Evolutionary conservation across 1,140 invertebrate genomes (phyloP), one percentile per base, ranked within the genome.

Genomic region (Phymastichus coffea): DNA sequence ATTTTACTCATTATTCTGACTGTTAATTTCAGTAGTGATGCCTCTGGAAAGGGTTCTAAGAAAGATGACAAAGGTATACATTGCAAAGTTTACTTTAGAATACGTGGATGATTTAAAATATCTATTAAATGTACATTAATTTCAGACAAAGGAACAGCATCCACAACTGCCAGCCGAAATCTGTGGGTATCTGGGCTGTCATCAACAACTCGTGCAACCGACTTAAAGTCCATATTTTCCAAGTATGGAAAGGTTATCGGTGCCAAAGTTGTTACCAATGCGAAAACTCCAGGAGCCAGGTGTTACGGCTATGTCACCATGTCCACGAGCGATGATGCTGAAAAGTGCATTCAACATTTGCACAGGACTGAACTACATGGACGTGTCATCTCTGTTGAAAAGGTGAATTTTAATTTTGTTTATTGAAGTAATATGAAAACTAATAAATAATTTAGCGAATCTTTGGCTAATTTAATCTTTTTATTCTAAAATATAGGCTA

Each of bases 271-370:
- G 95, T 98, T 0, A 96, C 94, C 1, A 97, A 95, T 80, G 92
- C 94, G 1, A 84, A 88, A 52, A 93, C 90, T 23, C 93, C 94
- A 2, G 93, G 93, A 19, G 89, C 93, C 17, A 86, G 92, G 49
- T 97, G 94, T 76, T 97, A 95, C 76, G 95, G 95, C 26, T 96
- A 95, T 76, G 92, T 98, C 3, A 96, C 93, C 0, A 96, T 97
- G 93, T 88, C 88, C 1, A 89, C 88, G 19, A 85, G 87, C 33
- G 90, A 92, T 60, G 94, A 97, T 79, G 93, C 94, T 6, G 86
- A 88, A 17, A 90, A 91, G 65, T 95, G 93, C 75, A 95, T 97
- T 67, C 87, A 91, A 69, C 86, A 93, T 77, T 80, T 97, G 10
- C 91, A 97, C 75, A 85, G 88, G 54, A 95, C 93, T 33, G 92